Evolutionary conservation across 2,888 invertebrate genomes (phyloP).

Genomic region (Andrena bicolor): DNA sequence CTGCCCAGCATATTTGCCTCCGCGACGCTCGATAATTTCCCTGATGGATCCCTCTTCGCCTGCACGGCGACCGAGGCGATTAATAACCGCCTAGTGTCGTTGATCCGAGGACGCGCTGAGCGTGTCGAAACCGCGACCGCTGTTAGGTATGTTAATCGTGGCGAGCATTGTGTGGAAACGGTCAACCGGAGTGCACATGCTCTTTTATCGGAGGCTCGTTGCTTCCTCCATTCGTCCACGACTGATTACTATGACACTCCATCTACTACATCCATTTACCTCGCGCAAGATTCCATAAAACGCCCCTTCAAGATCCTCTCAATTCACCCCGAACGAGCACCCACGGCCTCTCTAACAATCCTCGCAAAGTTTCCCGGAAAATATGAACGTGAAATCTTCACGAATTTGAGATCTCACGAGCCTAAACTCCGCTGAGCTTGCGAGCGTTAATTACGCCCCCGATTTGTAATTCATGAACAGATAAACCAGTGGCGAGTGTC

Average conservation of each 20-base stretch:
- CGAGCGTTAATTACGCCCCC: not conserved
- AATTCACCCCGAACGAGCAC: not conserved
- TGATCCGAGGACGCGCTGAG: constrained; percentile 31
- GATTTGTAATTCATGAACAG: not conserved
- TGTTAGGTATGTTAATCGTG: constrained; percentile 55
- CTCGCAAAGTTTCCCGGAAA: too few species aligned
- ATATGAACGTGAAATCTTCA: not conserved
- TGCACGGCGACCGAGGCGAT: constrained; percentile 32
- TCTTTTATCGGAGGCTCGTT: not conserved
- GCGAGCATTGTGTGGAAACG: constrained; percentile 45
- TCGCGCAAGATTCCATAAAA: too few species aligned
- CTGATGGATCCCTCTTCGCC: constrained; percentile 1
- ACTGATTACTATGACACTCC: not conserved
- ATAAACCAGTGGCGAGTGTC: not conserved
- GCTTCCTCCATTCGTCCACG: not conserved
- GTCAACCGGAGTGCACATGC: not conserved
- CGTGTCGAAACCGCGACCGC: constrained; percentile 40
- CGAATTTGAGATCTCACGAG: not conserved
- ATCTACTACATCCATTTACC: not conserved
- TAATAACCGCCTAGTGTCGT: constrained; percentile 54
- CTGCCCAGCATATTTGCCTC: not conserved
- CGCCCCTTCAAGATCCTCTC: too few species aligned
- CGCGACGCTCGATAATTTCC: constrained; percentile 24
- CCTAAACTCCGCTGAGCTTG: not conserved
- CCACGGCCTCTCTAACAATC: not conserved